Evolutionary conservation across 2,113 vertebrate species (phyloP), one percentile per base, ranked within the genome.

Genomic region (Rostratula benghalensis): DNA sequence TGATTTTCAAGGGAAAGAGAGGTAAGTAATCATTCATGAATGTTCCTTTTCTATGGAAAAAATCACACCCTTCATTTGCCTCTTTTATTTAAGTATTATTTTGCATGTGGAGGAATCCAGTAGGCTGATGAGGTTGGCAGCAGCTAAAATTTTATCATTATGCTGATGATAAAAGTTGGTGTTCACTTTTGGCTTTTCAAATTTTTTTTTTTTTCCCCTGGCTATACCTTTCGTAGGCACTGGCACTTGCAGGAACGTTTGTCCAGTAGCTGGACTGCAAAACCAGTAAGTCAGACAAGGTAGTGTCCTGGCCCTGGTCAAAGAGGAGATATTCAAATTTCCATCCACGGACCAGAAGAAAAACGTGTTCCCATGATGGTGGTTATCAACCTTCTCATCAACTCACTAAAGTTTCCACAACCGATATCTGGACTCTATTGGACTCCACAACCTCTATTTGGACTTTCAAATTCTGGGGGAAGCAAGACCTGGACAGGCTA

Each of bases 331-430:
- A 24, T 15, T 33, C 8, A 61, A 13, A 45, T 37, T 41, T 28
- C 25, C 68, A 74, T 22, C 17, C 11, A 37, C 1, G 1, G 10
- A 79, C 27, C 27, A 54, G 24, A 31, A 33, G 15, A 7, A 41
- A 43, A 13, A 20, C 11, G 4, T 4, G 0, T 25, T 59, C 23
- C 46, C 50, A 6, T n/a, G 12, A 64, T 0, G 1, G 30, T 4
- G 37, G 10, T 17, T 57, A n/a, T n/a, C 16, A 64, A 48, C 7
- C 31, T 48, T 17, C 5, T 1, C 15, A 54, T n/a, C 37, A 45
- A 33, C 23, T 27, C 16, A 15, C 9, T 21, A 43, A 5, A 4
- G 11, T 24, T 70, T 82, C 51, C 5, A 65, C 22, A 53, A 48
- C 23, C 16, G 53, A 22, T 28, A 51, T 51, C 27, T 14, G 25